Conservation (phyloP, 2,113 vertebrate species). For the Pyrgilauda ruficollis region DNA sequence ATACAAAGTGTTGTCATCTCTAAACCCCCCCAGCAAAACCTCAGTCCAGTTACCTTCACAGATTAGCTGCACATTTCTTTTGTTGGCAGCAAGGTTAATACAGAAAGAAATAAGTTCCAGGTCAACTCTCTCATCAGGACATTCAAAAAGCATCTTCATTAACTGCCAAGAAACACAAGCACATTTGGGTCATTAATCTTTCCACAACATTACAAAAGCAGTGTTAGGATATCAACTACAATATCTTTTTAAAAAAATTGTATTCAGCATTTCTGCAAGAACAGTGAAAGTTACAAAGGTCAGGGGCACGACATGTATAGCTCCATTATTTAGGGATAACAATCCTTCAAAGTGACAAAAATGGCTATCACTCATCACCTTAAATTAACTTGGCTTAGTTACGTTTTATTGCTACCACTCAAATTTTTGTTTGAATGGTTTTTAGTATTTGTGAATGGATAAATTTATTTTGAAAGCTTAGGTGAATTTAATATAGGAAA, state of each 20-base stretch:
- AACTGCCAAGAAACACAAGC: conserved; percentile 75
- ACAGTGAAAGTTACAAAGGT: background rate
- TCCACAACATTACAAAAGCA: background rate
- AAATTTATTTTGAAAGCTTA: background rate
- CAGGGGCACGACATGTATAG: background rate
- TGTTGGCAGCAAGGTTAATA: conserved; percentile 96
- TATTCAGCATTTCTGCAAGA: background rate
- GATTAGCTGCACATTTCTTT: conserved; percentile 90
- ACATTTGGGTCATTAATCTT: background rate
- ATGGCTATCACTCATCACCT: background rate
- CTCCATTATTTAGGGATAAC: background rate
- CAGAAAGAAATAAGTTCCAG: conserved; percentile 93
- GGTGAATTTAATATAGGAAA: background rate
- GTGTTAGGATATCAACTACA: background rate
- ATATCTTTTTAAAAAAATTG: background rate
- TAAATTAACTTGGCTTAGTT: background rate
- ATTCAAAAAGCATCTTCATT: conserved; percentile 92
- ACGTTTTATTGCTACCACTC: background rate
- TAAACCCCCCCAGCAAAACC: background rate
- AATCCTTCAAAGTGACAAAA: background rate
- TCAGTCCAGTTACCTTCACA: conserved; percentile 85
- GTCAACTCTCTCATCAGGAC: conserved; percentile 83
- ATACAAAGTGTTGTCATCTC: background rate
- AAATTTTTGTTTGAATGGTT: background rate
- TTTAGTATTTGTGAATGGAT: background rate